Base-by-base conservation (phyloP, 2,888 invertebrate species). In the Pasiphila rectangulata region DNA sequence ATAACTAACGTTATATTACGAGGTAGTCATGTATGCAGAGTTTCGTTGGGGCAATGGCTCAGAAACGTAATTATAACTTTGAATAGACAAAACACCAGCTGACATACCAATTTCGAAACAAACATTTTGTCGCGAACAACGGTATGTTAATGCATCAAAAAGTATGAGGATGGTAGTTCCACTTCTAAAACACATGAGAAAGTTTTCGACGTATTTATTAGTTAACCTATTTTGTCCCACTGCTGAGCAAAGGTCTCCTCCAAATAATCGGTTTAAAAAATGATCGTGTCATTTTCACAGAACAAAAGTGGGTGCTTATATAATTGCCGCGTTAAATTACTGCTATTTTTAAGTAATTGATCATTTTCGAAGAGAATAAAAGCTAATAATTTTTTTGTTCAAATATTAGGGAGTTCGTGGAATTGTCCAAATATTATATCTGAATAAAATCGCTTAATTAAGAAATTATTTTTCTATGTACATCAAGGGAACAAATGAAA, bases 41-140 rank as follows among this genome's bases (percentile, higher is more conserved):
- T 34, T 44, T 30, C 39, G 38, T 35, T 44, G 44, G 39, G 35
- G 51, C 51, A 54, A 51, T 50, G 45, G 47, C 41, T 56, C 35
- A 54, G 57, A 53, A 51, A 54, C 50, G 46, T 50, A 54, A 56
- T 58, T 58, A 58, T 56, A 56, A 58, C 54, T 56, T 58, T 47
- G 51, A 38, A 51, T 42, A 51, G 43, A 43, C 47, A 51, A 44
- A 57, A 54, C 57, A 52, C 52, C 41, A 51, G 38, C 27, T 51
- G 52, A 46, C 38, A 52, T 52, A 53, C 44, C 40, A 51, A 53
- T 57, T 54, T 51, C 37, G 47, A 46, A 48, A 57, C 46, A 25
- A 41, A 46, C 40, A 30, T 35, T 36, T 27, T 48, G 54, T 50
- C 46, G 48, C 46, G 43, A 38, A 48, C 44, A 17, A 32, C 16